Conservation (phyloP, 2,888 invertebrate species). For the Empis livida region DNA sequence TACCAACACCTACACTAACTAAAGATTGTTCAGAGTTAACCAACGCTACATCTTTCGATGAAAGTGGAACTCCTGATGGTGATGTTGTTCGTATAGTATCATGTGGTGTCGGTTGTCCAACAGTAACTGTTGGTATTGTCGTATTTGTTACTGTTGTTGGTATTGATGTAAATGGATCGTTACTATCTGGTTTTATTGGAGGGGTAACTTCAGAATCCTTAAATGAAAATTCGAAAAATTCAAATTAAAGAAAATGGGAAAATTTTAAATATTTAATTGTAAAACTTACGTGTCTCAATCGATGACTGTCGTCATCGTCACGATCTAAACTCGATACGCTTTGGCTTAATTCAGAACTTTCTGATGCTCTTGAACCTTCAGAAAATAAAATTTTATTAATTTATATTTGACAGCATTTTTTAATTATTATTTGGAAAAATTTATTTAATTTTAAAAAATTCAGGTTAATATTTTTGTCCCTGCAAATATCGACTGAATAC, state of each 20-base stretch:
- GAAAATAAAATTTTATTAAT: neutral
- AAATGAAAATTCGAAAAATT: conserved; percentile 3
- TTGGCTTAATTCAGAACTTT: conserved; percentile 51
- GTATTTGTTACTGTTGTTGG: conserved; percentile 10
- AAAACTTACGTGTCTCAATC: conserved; percentile 26
- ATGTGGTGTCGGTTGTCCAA: neutral
- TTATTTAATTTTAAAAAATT: no score
- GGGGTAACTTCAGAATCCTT: conserved; percentile 35
- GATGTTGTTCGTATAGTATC: conserved; percentile 1
- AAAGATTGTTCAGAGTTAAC: conserved; percentile 28
- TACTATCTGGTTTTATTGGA: conserved; percentile 25
- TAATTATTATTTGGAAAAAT: no score
- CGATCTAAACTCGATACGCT: conserved; percentile 80
- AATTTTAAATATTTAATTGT: conserved; percentile 1
- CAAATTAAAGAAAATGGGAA: conserved; percentile 4
- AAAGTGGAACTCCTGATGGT: conserved; percentile 17
- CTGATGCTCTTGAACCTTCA: conserved; percentile 47
- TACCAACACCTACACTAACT: conserved; percentile 38
- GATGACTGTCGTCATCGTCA: conserved; percentile 50
- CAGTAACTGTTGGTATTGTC: conserved; percentile 9
- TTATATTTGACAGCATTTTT: neutral
- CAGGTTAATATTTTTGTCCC: no score
- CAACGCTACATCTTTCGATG: conserved; percentile 23
- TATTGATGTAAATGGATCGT: conserved; percentile 23
- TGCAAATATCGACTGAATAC: no score